Conservation (phyloP, 2,888 invertebrate species). For the Patella ulyssiponensis region DNA sequence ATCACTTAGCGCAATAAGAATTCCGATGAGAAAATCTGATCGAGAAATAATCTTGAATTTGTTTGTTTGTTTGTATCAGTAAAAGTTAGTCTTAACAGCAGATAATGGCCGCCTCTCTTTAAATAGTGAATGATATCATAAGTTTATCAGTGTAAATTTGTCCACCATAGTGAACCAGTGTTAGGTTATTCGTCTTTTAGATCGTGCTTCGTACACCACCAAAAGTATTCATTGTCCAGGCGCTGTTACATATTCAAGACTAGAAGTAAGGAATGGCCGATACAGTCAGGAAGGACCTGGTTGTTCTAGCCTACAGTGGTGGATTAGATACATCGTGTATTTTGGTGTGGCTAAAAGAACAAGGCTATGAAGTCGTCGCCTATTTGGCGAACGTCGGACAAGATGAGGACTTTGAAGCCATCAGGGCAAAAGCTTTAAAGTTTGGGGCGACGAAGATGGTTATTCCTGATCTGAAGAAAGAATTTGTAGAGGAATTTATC, state of each 20-base stretch:
- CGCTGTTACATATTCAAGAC: neutral
- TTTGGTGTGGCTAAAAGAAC: constrained; percentile 81
- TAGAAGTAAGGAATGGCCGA: neutral
- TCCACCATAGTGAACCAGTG: too few species aligned
- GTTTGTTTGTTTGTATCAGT: too few species aligned
- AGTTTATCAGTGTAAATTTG: too few species aligned
- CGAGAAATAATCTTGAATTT: too few species aligned
- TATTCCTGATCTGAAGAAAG: constrained; percentile 80
- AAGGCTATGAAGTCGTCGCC: constrained; percentile 84
- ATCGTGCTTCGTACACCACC: too few species aligned
- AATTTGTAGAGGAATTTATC: constrained; percentile 83
- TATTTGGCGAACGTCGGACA: constrained; percentile 89
- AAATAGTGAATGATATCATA: too few species aligned
- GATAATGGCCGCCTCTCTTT: too few species aligned
- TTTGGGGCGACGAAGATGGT: constrained; percentile 86
- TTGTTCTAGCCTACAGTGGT: constrained; percentile 88
- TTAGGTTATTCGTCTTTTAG: too few species aligned
- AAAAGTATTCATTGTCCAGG: too few species aligned
- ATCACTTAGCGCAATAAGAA: too few species aligned
- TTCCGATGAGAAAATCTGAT: too few species aligned
- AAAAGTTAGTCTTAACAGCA: too few species aligned
- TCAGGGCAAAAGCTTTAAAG: constrained; percentile 80
- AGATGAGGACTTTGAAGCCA: constrained; percentile 84
- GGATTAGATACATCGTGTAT: constrained; percentile 91
- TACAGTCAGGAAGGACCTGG: constrained; percentile 62